These are phyloP conservation scores for Pempheris klunzingeri DNA, from an alignment of 2,797 vertebrate species.

Conservation along the genomic window DNA sequence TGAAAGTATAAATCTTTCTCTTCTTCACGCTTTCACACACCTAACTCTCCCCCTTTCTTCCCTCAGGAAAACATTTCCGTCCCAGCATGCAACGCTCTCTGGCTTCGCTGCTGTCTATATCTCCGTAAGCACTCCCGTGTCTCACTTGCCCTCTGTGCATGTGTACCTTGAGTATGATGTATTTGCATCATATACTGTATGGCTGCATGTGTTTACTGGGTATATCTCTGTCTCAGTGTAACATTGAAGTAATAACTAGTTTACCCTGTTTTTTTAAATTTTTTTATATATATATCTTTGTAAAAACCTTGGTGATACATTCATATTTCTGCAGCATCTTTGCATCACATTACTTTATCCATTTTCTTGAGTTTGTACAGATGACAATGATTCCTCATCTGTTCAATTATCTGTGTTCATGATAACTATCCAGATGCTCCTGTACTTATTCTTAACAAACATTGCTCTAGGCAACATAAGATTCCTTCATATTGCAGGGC, in stretches of 20 bases:
- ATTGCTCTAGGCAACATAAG: slow-evolving; percentile 11
- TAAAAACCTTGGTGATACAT: not conserved
- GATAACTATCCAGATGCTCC: not conserved
- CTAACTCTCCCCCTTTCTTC: slow-evolving; percentile 57
- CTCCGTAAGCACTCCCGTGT: slow-evolving; percentile 89
- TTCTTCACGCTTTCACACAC: slow-evolving; percentile 13
- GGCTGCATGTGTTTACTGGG: slow-evolving; percentile 9
- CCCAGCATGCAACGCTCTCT: slow-evolving; percentile 96
- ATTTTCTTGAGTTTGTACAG: not conserved
- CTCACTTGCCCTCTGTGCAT: slow-evolving; percentile 24
- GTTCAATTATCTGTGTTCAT: slow-evolving; percentile 10
- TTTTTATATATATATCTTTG: too few relatives aligned
- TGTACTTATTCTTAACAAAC: not conserved
- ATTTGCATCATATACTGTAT: slow-evolving; percentile 1
- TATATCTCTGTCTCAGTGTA: not conserved
- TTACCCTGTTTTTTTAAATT: not conserved
- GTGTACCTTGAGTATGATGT: slow-evolving; percentile 12
- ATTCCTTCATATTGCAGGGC: slow-evolving; percentile 18
- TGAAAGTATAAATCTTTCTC: slow-evolving; percentile 14
- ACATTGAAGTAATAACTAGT: not conserved
- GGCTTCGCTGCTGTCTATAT: slow-evolving; percentile 97
- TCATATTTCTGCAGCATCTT: not conserved
- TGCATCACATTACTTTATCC: not conserved
- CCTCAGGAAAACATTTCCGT: slow-evolving; percentile 96
- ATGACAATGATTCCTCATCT: not conserved